Evolutionary conservation across 2,113 vertebrate species (phyloP).

Genomic region (Felis chaus): DNA sequence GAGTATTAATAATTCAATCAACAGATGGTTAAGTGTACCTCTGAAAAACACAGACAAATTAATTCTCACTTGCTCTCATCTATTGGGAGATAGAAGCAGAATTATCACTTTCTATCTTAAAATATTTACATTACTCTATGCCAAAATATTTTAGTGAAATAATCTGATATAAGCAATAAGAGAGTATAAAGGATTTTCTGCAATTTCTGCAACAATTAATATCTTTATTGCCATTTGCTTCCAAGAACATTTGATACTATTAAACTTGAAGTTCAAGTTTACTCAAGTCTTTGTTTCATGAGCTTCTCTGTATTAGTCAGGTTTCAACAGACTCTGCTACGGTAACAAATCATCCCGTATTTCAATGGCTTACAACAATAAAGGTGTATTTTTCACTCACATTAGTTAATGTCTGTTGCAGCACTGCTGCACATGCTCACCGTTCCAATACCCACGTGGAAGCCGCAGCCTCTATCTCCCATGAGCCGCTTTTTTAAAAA

Average conservation of each 20-base stretch:
- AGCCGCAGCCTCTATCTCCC: accelerated
- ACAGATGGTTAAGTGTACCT: conserved; percentile 26
- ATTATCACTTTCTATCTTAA: conserved; percentile 26
- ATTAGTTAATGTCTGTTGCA: too few relatives aligned
- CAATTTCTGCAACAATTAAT: background rate
- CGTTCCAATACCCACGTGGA: background rate
- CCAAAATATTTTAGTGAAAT: background rate
- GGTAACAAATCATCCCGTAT: background rate
- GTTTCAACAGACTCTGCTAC: background rate
- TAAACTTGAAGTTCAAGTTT: background rate
- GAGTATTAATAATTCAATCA: conserved; percentile 68
- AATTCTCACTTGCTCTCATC: background rate
- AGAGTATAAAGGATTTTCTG: background rate
- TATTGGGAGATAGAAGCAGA: background rate
- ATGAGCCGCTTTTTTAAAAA: background rate
- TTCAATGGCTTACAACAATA: background rate
- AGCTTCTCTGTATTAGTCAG: background rate
- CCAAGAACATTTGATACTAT: background rate
- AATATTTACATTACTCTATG: background rate
- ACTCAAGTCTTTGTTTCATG: background rate
- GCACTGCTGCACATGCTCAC: background rate
- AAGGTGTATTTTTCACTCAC: background rate
- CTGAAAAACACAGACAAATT: conserved; percentile 19
- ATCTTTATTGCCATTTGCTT: background rate
- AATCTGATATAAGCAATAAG: background rate